These are phyloP conservation scores for Hartigia nigra DNA, from an alignment of 2,888 invertebrate genomes.

Conservation along the genomic window DNA sequence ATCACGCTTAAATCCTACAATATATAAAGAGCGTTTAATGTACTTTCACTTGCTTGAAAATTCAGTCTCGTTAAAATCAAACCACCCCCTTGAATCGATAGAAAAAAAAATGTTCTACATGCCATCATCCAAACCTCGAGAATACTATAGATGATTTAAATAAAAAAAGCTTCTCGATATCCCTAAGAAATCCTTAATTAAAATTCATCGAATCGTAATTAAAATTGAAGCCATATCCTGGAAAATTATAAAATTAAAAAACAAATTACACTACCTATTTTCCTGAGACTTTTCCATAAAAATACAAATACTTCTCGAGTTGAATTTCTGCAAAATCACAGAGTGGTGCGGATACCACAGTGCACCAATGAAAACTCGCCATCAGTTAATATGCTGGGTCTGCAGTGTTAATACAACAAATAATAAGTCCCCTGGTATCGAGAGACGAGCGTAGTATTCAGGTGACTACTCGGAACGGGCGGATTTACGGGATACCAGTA, in stretches of 20 bases:
- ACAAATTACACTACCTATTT: background rate
- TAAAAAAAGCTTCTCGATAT: no score
- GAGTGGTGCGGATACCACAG: background rate
- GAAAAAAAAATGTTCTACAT: background rate
- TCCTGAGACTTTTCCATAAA: background rate
- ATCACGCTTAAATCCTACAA: background rate
- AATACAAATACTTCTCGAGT: background rate
- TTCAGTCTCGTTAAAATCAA: background rate
- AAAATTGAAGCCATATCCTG: background rate
- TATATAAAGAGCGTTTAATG: background rate
- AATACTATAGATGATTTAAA: background rate
- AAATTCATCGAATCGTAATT: no score
- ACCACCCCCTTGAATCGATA: background rate
- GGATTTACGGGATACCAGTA: background rate
- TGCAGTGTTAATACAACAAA: background rate
- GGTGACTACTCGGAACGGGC: conserved; percentile 1
- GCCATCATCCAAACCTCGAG: background rate
- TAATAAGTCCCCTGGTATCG: background rate
- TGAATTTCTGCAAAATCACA: background rate
- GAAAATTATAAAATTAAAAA: background rate
- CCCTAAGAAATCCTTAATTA: no score
- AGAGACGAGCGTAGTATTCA: background rate
- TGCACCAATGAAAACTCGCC: conserved; percentile 1
- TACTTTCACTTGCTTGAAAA: background rate
- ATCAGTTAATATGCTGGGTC: background rate